phyloP scores from a whole-genome alignment of 2,888 invertebrate species.

The Chelonus formosanus region DNA sequence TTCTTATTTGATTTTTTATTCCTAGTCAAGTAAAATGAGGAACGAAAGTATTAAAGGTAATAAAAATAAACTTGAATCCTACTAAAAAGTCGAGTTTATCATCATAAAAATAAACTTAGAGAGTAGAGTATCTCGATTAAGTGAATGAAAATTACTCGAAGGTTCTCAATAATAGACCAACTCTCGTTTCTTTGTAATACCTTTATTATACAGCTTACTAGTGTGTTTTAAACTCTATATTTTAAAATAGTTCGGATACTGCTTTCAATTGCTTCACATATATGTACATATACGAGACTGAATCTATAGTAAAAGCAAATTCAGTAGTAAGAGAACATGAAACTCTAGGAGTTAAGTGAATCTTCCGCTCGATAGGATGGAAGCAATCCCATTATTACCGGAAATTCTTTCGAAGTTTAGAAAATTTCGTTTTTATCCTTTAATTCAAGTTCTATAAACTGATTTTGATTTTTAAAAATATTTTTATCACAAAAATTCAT shows the following conservation, averaged over 20 bases:
- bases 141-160: slow-evolving; percentile 22
- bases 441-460: not conserved
- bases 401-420: slow-evolving; percentile 30
- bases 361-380: slow-evolving; percentile 33
- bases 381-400: slow-evolving; percentile 33
- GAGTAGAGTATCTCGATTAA: not conserved
- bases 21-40: too few relatives aligned
- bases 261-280: not conserved
- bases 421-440: slow-evolving; percentile 11
- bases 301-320: not conserved
- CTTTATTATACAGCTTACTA: slow-evolving; percentile 23
- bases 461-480: too few relatives aligned
- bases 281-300: not conserved
- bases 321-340: slow-evolving; percentile 6
- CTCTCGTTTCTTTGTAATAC: slow-evolving; percentile 13
- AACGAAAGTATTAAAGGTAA: too few relatives aligned
- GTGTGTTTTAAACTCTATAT: slow-evolving; percentile 13
- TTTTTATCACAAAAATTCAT: too few relatives aligned
- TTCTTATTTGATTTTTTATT: too few relatives aligned
- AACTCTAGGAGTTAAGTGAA: slow-evolving; percentile 21
- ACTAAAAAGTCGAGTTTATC: not conserved
- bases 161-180: not conserved
- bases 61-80: not conserved
- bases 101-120: slow-evolving; percentile 1
- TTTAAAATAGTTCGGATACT: not conserved